Conservation (phyloP, 2,888 invertebrate species). For the Amblyjoppa proteus region DNA sequence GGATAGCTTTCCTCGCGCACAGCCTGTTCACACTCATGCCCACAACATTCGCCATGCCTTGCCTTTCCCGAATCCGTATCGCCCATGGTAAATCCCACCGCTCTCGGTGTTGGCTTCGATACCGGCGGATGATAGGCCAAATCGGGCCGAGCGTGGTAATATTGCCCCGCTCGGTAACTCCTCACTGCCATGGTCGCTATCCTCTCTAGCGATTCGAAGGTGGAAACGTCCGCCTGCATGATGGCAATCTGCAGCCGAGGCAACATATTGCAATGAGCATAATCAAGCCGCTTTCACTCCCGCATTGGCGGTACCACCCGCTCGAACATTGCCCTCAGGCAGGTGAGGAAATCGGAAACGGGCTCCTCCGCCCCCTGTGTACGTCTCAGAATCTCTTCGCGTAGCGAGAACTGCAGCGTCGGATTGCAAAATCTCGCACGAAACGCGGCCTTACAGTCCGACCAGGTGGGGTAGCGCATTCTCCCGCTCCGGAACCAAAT, state of each 20-base stretch:
- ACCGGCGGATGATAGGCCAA: too few relatives aligned
- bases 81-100: too few relatives aligned
- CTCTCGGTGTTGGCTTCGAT: too few relatives aligned
- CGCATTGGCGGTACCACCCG: background rate
- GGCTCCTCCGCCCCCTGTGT: constrained; percentile 24
- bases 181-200: background rate
- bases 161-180: background rate
- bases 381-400: constrained; percentile 11
- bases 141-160: background rate
- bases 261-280: constrained; percentile 28
- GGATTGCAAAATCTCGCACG: background rate
- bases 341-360: constrained; percentile 13
- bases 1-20: too few relatives aligned
- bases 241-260: constrained; percentile 31
- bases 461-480: background rate
- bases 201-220: background rate
- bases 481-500: background rate
- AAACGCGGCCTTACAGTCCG: background rate
- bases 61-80: too few relatives aligned
- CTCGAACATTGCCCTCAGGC: background rate
- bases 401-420: background rate
- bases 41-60: too few relatives aligned
- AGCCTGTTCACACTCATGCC: too few relatives aligned
- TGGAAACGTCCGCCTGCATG: background rate
- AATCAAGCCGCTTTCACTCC: background rate